These are phyloP conservation scores for Epizoanthus ramosus DNA, from an alignment of 92 coral and sea anemone genomes.

Conservation along the genomic window DNA sequence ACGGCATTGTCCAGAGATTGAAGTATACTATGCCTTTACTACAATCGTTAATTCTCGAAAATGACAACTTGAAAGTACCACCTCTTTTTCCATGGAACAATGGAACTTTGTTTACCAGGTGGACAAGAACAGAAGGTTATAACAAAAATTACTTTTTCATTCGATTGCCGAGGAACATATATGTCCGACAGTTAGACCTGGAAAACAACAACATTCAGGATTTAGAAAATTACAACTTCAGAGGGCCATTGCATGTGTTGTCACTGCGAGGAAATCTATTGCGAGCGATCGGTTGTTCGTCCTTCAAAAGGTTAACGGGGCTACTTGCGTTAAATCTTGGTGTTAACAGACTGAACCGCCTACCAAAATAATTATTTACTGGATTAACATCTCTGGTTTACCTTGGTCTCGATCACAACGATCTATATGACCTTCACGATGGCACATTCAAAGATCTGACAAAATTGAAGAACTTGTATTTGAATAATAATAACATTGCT, in stretches of 20 bases:
- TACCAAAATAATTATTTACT: background rate
- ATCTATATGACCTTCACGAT: background rate
- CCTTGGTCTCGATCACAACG: background rate
- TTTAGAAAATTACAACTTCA: background rate
- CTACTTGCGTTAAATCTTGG: background rate
- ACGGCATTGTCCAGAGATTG: no score
- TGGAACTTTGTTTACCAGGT: no score
- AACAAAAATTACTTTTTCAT: no score
- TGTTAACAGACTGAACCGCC: background rate
- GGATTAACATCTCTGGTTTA: background rate
- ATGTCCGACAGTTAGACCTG: background rate
- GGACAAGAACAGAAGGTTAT: no score
- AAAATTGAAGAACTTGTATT: background rate
- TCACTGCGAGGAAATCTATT: background rate
- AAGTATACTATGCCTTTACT: no score
- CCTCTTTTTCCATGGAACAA: no score
- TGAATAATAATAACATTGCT: background rate
- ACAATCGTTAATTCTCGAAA: no score
- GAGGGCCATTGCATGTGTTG: background rate
- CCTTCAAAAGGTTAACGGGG: background rate
- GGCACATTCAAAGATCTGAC: background rate
- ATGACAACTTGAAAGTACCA: no score
- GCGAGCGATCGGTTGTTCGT: background rate
- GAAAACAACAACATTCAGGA: background rate
- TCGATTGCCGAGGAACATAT: background rate